Conservation (phyloP, 2,113 vertebrate genomes). For the Pithys albifrons region DNA sequence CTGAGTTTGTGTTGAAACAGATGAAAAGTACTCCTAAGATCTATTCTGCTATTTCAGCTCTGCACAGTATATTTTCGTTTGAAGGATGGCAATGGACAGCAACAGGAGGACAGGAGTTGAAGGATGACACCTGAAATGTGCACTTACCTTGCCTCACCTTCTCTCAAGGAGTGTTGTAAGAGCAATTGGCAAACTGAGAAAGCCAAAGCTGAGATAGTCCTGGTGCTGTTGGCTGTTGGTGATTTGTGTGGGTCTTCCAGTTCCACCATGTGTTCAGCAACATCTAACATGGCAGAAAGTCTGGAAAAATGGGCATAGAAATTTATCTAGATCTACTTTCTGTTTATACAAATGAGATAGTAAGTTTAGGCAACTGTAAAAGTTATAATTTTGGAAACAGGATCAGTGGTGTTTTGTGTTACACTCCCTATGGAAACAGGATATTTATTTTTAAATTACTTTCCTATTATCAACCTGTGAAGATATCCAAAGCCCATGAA, state of each 20-base stretch:
- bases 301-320: not conserved
- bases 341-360: not conserved
- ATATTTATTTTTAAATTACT: conserved; percentile 10
- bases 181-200: not conserved
- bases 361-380: not conserved
- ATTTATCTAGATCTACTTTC: not conserved
- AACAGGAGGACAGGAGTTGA: fast-evolving
- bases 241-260: not conserved
- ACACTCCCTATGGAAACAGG: not conserved
- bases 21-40: not conserved
- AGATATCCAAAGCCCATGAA: not conserved
- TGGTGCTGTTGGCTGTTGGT: not conserved
- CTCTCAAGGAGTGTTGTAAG: not conserved
- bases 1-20: not conserved
- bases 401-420: not conserved
- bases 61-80: not conserved
- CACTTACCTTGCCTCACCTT: not conserved
- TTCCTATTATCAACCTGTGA: not conserved
- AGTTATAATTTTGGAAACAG: not conserved
- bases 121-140: not conserved
- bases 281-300: not conserved
- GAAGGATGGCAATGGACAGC: not conserved
- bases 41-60: not conserved
- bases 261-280: not conserved
- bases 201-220: not conserved